phyloP scores from a whole-genome alignment of 2,888 invertebrate species.

The Drosophila niveifrons region DNA sequence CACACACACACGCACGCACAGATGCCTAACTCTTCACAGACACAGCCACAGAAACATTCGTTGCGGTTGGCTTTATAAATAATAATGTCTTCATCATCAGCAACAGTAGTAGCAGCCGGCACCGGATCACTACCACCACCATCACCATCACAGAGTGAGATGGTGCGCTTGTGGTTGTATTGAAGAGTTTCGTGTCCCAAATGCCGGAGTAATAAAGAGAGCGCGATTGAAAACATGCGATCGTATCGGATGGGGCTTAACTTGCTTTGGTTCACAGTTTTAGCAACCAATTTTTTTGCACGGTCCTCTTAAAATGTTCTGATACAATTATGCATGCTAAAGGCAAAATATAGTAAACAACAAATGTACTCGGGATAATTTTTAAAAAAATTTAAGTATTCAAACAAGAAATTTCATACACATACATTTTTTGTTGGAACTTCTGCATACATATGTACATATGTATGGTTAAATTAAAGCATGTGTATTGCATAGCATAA shows the following conservation, averaged over 20 bases:
- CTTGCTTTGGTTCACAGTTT: conserved; percentile 22
- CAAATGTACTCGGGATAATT: too few relatives aligned
- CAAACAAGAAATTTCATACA: too few relatives aligned
- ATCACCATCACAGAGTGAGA: conserved; percentile 23
- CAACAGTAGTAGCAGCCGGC: conserved; percentile 37
- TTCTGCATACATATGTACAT: too few relatives aligned
- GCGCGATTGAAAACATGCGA: conserved; percentile 29
- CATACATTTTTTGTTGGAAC: too few relatives aligned
- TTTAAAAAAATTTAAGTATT: too few relatives aligned
- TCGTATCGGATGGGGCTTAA: conserved; percentile 51
- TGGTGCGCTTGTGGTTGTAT: conserved; percentile 20
- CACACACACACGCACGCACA: conserved; percentile 20
- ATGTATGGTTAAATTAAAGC: too few relatives aligned
- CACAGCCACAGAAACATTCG: conserved; percentile 49
- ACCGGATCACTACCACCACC: conserved; percentile 34
- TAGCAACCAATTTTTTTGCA: conserved; percentile 20
- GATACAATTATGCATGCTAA: neutral
- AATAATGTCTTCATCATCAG: conserved; percentile 71
- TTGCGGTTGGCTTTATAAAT: conserved; percentile 71
- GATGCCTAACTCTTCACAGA: conserved; percentile 26
- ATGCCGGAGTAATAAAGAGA: conserved; percentile 1
- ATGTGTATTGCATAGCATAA: neutral
- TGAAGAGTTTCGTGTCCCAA: conserved; percentile 1
- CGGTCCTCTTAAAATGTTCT: conserved; percentile 28
- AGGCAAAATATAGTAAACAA: too few relatives aligned